Evolutionary conservation across 2,888 invertebrate genomes (phyloP).

Genomic region (Pseudococcus viburni): DNA sequence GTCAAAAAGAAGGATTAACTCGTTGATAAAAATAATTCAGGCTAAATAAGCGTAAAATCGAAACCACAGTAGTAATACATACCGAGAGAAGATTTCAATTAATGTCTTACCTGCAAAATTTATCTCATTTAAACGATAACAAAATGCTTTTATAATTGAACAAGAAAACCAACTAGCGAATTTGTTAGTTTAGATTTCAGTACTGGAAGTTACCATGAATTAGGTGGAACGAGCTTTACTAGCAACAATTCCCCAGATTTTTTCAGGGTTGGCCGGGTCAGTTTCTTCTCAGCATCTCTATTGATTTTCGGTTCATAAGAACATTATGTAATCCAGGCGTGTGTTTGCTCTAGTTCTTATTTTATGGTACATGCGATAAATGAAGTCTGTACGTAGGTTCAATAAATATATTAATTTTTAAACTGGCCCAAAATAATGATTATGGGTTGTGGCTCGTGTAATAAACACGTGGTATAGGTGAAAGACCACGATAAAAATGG

Average conservation of each 20-base stretch:
- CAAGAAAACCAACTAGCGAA: conserved; percentile 48
- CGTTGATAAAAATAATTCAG: background rate
- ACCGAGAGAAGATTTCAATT: background rate
- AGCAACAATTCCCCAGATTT: conserved; percentile 67
- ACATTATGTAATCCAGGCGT: conserved; percentile 63
- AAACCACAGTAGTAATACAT: background rate
- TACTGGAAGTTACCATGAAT: conserved; percentile 60
- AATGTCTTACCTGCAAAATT: conserved; percentile 6
- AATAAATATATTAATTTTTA: conserved; percentile 25
- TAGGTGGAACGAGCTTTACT: conserved; percentile 62
- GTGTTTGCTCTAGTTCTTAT: conserved; percentile 62
- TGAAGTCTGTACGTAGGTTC: background rate
- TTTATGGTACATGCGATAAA: conserved; percentile 13
- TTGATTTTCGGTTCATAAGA: conserved; percentile 63
- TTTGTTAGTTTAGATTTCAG: conserved; percentile 57
- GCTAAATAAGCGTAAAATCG: background rate
- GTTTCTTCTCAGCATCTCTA: conserved; percentile 66
- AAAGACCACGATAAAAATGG: too few species aligned
- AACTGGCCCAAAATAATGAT: background rate
- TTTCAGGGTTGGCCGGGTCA: conserved; percentile 67
- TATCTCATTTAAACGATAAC: conserved; percentile 39
- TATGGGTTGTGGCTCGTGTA: background rate
- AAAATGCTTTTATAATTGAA: conserved; percentile 25
- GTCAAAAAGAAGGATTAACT: background rate
- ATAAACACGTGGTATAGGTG: background rate